phyloP scores from a whole-genome alignment of 2,888 invertebrate genomes.

The Corythucha ciliata region DNA sequence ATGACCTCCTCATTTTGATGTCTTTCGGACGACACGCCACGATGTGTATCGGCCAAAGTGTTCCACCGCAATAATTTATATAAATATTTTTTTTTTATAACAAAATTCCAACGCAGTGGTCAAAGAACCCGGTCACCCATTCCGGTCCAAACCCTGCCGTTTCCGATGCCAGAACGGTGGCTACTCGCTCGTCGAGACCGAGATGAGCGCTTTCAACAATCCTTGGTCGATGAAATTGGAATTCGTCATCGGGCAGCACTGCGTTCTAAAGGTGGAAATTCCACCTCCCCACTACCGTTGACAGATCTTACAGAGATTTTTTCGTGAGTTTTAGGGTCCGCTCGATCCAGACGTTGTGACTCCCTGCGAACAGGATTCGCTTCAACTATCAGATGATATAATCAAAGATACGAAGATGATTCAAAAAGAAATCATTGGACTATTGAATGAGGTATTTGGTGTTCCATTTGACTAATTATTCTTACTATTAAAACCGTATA shows the following conservation, averaged over 20 bases:
- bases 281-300: neutral
- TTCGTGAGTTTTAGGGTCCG: slow-evolving; percentile 53
- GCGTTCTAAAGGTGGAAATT: slow-evolving; percentile 56
- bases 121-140: slow-evolving; percentile 59
- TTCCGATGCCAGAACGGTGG: slow-evolving; percentile 76
- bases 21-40: too few species aligned
- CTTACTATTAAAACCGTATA: neutral
- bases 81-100: slow-evolving; percentile 17
- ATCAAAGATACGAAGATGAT: slow-evolving; percentile 51
- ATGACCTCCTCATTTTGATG: too few species aligned
- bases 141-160: slow-evolving; percentile 66
- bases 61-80: neutral
- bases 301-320: slow-evolving; percentile 7
- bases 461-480: neutral
- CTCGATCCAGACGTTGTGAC: slow-evolving; percentile 59
- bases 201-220: slow-evolving; percentile 88
- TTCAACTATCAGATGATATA: slow-evolving; percentile 51
- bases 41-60: too few species aligned
- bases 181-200: slow-evolving; percentile 75
- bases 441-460: slow-evolving; percentile 55
- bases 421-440: slow-evolving; percentile 55
- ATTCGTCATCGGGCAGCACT: slow-evolving; percentile 77
- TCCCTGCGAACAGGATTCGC: slow-evolving; percentile 34
- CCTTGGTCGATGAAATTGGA: slow-evolving; percentile 87
- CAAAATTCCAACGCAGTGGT: slow-evolving; percentile 54